A percentile compares a stretch with the other conserved stretches of the same genome.
phyloP scores from a whole-genome alignment of 2,797 vertebrate genomes.

The Fundulus diaphanus region DNA sequence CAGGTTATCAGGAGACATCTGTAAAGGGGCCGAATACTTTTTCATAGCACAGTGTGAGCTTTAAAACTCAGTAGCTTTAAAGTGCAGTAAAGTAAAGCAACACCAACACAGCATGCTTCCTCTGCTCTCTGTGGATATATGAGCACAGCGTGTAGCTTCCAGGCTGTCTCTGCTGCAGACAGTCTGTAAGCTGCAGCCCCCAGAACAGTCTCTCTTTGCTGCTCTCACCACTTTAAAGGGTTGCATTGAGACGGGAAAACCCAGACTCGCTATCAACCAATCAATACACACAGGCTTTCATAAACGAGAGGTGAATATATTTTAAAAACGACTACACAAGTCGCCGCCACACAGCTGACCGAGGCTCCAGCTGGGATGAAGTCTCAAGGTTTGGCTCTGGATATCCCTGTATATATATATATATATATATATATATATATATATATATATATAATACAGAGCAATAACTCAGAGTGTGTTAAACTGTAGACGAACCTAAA shows the following conservation, averaged over 20 bases:
- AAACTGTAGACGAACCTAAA: slow-evolving; percentile 42
- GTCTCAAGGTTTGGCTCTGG: background rate
- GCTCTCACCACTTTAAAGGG: background rate
- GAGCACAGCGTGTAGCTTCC: background rate
- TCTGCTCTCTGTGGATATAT: background rate
- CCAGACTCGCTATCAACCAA: background rate
- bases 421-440: too few relatives aligned
- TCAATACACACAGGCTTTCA: too few relatives aligned
- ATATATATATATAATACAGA: too few relatives aligned
- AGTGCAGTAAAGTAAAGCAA: slow-evolving; percentile 1
- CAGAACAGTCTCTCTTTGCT: background rate
- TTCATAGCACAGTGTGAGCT: background rate
- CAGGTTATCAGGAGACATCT: background rate
- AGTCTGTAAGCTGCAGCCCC: background rate
- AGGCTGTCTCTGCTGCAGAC: background rate
- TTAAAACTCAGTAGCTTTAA: background rate
- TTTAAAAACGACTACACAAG: background rate
- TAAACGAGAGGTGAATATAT: background rate
- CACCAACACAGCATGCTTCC: background rate
- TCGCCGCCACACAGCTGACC: background rate
- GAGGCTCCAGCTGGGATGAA: background rate
- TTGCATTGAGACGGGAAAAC: background rate
- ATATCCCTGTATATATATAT: too few relatives aligned
- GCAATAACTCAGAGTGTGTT: slow-evolving; percentile 74
- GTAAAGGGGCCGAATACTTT: background rate